Percentiles rank a stretch among this genome's conserved stretches.
phyloP scores from a whole-genome alignment of 2,797 vertebrate species.

The Sebastes jordani region DNA sequence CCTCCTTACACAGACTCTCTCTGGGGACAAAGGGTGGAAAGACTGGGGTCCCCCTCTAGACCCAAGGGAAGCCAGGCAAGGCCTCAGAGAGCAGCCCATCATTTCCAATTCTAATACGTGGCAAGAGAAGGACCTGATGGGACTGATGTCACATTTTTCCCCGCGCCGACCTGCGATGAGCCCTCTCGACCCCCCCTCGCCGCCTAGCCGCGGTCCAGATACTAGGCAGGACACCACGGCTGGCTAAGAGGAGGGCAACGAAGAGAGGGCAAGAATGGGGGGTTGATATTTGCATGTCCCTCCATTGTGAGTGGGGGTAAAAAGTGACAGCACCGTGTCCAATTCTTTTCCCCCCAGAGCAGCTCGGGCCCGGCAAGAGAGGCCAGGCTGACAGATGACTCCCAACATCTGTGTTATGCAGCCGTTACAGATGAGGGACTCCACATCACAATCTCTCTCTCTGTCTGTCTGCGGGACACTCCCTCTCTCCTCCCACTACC shows the following conservation, averaged over 20 bases:
- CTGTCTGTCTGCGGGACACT: constrained; percentile 73
- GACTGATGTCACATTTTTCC: constrained; percentile 94
- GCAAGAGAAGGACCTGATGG: constrained; percentile 85
- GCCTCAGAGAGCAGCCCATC: constrained; percentile 93
- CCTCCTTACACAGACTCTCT: constrained; percentile 70
- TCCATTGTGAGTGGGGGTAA: constrained; percentile 96
- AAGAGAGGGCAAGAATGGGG: constrained; percentile 62
- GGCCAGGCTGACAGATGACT: constrained; percentile 99
- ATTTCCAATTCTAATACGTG: constrained; percentile 99
- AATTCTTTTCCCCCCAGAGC: constrained; percentile 97
- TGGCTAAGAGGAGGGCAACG: constrained; percentile 86
- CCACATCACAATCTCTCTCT: constrained; percentile 74
- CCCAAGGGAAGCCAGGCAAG: constrained; percentile 88
- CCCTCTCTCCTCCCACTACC: constrained; percentile 74
- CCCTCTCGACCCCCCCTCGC: constrained; percentile 32
- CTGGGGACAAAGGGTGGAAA: constrained; percentile 90
- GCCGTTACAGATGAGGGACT: constrained; percentile 95
- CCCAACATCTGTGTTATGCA: constrained; percentile 99
- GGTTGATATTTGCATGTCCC: constrained; percentile 94
- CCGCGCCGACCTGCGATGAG: constrained; percentile 65
- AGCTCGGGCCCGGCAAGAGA: constrained; percentile 94
- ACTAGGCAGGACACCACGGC: constrained; percentile 90
- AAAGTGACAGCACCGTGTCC: constrained; percentile 99
- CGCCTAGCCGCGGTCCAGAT: constrained; percentile 86
- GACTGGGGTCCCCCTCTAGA: constrained; percentile 87